Evolutionary conservation across 2,888 invertebrate genomes (phyloP), one percentile per base, ranked within the genome.

Genomic region (Euphydryas editha): DNA sequence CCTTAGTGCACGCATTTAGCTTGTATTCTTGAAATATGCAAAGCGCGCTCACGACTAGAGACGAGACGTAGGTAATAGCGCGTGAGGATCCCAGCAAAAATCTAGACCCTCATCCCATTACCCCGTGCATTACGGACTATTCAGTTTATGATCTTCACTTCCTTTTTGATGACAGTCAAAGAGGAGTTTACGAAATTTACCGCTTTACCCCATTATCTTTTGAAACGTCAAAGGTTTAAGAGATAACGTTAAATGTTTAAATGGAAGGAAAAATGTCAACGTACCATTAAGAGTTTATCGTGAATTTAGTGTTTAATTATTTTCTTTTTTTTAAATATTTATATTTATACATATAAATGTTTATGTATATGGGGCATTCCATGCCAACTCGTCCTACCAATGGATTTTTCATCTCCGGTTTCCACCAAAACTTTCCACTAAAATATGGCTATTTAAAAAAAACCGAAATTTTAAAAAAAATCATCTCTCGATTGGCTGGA

Each of bases 1-100:
- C 84, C 80, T 82, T 79, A 81, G 81, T 76, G 85, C 83, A 89
- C 89, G 88, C 89, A 88, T 86, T 81, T 84, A 86, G 82, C 83
- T 79, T 77, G 83, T 83, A 82, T 86, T 85, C 87, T 88, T 86
- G 86, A 86, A 88, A 87, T 89, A 90, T 91, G 90, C 90, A 90
- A 90, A 91, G 90, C 86, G 82, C 81, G 84, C 87, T 90, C 91
- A 91, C 91, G 90, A 90, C 81, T 76, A 36, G 24, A 71, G 65
- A 75, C 69, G 64, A 55, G 65, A 59, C 42, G 63, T 76, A 76
- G 81, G 83, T 84, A 91, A 90, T 86, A 87, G 85, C 88, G 88
- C 90, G 88, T 90, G 87, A 88, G 86, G 87, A 82, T 86, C 78
- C 75, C 73, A 82, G 81, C 75, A 77, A 79, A 81, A 79, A 82